Evolutionary conservation across 2,797 vertebrate genomes (phyloP).

Genomic region (Pampus argenteus): DNA sequence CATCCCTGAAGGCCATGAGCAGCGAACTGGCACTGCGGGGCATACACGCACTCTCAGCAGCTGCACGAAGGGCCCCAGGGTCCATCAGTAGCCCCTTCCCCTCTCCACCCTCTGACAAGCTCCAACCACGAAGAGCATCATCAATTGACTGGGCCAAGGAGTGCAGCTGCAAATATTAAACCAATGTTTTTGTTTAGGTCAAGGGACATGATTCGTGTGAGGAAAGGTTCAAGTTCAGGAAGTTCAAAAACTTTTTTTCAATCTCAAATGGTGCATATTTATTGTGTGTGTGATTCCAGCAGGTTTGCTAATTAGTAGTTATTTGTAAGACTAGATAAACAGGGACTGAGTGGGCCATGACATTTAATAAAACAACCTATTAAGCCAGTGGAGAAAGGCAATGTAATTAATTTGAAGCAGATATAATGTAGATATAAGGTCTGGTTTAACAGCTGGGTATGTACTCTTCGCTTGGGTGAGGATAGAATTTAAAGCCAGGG

Average conservation of each 20-base stretch:
- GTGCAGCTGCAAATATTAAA: slow-evolving; percentile 87
- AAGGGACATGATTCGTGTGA: slow-evolving; percentile 7
- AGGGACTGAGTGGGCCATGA: not conserved
- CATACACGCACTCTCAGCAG: slow-evolving; percentile 83
- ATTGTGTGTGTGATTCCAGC: slow-evolving; percentile 10
- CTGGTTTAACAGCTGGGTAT: too few species aligned
- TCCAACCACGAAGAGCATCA: slow-evolving; percentile 97
- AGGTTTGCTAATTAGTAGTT: slow-evolving; percentile 19
- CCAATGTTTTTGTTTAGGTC: not conserved
- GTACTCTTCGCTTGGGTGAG: too few species aligned
- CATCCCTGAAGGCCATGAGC: slow-evolving; percentile 98
- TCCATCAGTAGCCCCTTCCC: slow-evolving; percentile 84
- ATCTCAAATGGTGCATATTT: too few species aligned
- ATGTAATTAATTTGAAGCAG: not conserved
- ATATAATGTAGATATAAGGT: too few species aligned
- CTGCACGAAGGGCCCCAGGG: slow-evolving; percentile 80
- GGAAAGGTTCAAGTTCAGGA: not conserved
- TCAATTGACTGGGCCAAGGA: slow-evolving; percentile 98
- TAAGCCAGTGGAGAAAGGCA: not conserved
- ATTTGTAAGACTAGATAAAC: slow-evolving; percentile 27
- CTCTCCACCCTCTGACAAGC: slow-evolving; percentile 88
- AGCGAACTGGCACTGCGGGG: slow-evolving; percentile 95
- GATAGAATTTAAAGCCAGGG: too few species aligned
- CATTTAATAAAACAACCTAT: slow-evolving; percentile 23
- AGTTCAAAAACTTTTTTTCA: too few species aligned